These are phyloP conservation scores for Chinchilla lanigera DNA, from an alignment of 2,113 vertebrate genomes.

Conservation along the genomic window DNA sequence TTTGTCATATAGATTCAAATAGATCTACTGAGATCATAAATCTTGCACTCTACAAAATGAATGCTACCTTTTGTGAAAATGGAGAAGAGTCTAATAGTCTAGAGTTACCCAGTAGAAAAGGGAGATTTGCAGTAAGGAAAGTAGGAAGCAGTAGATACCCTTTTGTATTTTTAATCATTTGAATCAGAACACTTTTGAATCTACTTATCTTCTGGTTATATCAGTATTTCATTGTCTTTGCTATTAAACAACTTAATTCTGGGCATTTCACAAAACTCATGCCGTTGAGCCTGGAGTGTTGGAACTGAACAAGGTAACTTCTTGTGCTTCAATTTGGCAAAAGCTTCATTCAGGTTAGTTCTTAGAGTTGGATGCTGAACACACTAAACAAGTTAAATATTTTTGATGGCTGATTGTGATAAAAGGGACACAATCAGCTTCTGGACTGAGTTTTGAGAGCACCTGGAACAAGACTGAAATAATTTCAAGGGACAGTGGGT, in stretches of 20 bases:
- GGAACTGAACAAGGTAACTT: neutral
- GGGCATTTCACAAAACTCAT: neutral
- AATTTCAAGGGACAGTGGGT: neutral
- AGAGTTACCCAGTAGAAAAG: neutral
- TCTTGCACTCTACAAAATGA: neutral
- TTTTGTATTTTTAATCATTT: neutral
- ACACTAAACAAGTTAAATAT: neutral
- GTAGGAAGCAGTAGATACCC: neutral
- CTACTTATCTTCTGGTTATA: neutral
- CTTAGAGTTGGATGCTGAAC: neutral
- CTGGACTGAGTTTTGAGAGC: neutral
- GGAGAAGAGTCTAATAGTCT: neutral
- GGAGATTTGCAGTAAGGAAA: neutral
- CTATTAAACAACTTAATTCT: neutral
- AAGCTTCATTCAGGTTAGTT: neutral
- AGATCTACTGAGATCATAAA: neutral
- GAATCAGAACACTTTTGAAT: neutral
- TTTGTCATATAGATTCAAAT: neutral
- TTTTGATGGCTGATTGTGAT: neutral
- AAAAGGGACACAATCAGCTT: slow-evolving; percentile 13
- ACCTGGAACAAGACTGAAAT: neutral
- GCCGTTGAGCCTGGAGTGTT: neutral
- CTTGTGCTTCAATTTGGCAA: neutral
- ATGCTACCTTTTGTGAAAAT: neutral
- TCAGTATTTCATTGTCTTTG: neutral